Conservation (phyloP, 2,797 vertebrate genomes). For the Gymnoscopelus microlampas region DNA sequence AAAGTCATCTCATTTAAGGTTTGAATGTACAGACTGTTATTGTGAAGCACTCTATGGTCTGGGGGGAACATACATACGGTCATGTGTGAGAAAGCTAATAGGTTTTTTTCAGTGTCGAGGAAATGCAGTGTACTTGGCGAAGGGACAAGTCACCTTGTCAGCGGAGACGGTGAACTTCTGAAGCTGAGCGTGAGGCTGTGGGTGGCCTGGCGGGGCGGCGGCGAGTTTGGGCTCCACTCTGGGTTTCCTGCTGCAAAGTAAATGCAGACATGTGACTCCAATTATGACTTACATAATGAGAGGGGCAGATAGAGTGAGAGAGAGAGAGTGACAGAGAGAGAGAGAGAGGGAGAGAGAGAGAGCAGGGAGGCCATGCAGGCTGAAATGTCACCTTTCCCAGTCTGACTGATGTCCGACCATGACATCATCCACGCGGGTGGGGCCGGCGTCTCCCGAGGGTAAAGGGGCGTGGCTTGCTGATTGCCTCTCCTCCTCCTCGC, state of each 20-base stretch:
- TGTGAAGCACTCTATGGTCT: background rate
- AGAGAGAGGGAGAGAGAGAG: constrained; percentile 21
- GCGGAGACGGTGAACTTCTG: constrained; percentile 85
- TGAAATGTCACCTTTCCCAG: constrained; percentile 78
- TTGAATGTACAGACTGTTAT: background rate
- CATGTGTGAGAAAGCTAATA: background rate
- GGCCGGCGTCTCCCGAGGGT: constrained; percentile 52
- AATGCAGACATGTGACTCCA: constrained; percentile 71
- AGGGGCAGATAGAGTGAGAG: constrained; percentile 7
- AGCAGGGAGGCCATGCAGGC: constrained; percentile 10
- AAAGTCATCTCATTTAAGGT: constrained; percentile 17
- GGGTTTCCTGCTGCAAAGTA: constrained; percentile 72
- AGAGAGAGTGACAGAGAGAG: background rate
- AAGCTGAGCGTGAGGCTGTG: constrained; percentile 77
- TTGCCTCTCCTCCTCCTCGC: constrained; percentile 49
- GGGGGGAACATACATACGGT: no score
- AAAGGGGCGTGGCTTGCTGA: constrained; percentile 60
- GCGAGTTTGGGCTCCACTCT: constrained; percentile 58
- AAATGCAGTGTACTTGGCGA: background rate
- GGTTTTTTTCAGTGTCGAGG: background rate
- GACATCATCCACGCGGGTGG: constrained; percentile 65
- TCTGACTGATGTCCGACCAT: constrained; percentile 59
- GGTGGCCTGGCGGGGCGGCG: constrained; percentile 61
- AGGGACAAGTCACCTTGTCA: constrained; percentile 78
- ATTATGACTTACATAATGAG: constrained; percentile 72